A percentile compares a stretch with the other conserved stretches of the same genome.
These are phyloP conservation scores for Passerculus sandwichensis DNA, from an alignment of 2,797 vertebrate species.

Conservation along the genomic window DNA sequence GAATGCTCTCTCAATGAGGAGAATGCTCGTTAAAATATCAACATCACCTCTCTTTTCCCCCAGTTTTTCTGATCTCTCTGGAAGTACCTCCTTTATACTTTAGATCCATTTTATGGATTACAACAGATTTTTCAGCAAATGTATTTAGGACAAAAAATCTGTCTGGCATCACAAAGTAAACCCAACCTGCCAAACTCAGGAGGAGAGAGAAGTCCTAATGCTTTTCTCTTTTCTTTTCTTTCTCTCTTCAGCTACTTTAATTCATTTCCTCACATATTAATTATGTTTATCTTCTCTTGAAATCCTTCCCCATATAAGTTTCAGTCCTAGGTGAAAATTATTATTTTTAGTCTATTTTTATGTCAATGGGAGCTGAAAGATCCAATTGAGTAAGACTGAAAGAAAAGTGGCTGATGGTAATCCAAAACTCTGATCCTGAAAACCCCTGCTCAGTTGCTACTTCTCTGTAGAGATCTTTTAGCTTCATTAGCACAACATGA, in stretches of 20 bases:
- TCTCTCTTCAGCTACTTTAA: neutral
- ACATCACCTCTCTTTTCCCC: neutral
- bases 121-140: conserved; percentile 35
- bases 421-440: neutral
- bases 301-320: neutral
- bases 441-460: neutral
- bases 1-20: too few species aligned
- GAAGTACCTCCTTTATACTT: neutral
- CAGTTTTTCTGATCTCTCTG: neutral
- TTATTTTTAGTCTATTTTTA: neutral
- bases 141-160: conserved; percentile 55
- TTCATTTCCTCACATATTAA: neutral
- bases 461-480: neutral
- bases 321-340: neutral
- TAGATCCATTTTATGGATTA: neutral
- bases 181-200: neutral
- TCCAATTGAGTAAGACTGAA: neutral
- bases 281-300: neutral
- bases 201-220: neutral
- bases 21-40: neutral
- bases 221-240: neutral
- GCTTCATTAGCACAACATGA: neutral
- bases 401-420: neutral
- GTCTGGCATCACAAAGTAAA: conserved; percentile 18
- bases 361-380: neutral